Base-by-base conservation (phyloP, 2,113 vertebrate species). In the Myotis lucifugus region DNA sequence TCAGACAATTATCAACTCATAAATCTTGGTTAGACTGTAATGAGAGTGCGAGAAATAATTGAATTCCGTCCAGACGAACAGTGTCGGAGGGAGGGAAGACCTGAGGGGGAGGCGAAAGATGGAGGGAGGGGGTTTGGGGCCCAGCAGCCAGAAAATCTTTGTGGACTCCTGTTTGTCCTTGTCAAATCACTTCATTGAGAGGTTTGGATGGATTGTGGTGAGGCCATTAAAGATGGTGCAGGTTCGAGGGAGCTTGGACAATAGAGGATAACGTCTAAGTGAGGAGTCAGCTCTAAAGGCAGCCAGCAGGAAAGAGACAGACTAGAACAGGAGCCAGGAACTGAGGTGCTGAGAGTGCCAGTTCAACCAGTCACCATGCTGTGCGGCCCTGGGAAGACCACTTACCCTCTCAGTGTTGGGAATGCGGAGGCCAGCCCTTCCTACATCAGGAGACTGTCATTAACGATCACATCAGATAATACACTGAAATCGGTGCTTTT, bases 11-110 rank as follows among this genome's bases (percentile, higher is more conserved):
- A 97, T 97, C 98, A 96, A 96, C 96, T 97, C 96, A 93, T 98
- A 98, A 98, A 98, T 98, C 98, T 98, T 97, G 91, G 91, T 97
- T 97, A 96, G 93, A 85, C 77, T 52, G 95, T 96, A 98, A 98
- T 84, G 96, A 97, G 96, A 97, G 96, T 95, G 69, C 21, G 70
- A 86, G 94, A 97, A 95, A 96, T 94, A 96, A 95, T 52, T 88
- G 74, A 97, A 97, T 96, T 95, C 89, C 66, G 73, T 70, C 94
- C 79, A 94, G 95, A 91, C 19, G 70, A 37, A 92, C 21, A 21
- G 69, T 59, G 73, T 52, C 61, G 27, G 52, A 85, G 84, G 56
- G 46, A 87, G 85, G 72, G 95, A 74, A 85, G 48, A 12, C 64
- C 76, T 29, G 70, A 91, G 74, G 78, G 56, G 84, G 27, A 1